Percentiles rank a stretch among this genome's conserved stretches.
Evolutionary conservation across 1,140 invertebrate species (phyloP).

Genomic region (Thaumetopoea pityocampa): DNA sequence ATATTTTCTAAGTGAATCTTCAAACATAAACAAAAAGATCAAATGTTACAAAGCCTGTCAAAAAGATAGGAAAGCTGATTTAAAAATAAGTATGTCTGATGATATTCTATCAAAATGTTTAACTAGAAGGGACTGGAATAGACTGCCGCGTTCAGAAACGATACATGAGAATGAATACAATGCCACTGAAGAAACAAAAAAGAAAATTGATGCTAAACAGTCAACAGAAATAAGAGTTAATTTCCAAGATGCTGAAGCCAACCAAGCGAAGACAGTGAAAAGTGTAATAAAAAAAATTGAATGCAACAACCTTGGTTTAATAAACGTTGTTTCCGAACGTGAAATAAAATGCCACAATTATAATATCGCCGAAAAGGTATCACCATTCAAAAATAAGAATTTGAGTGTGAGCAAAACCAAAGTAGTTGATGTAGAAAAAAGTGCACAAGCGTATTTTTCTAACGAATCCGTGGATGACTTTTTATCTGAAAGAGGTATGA

Average conservation of each 20-base stretch:
- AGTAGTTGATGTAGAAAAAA: conserved; percentile 38
- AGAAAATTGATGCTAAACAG: background rate
- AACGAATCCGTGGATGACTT: conserved; percentile 63
- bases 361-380: conserved; percentile 18
- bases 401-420: conserved; percentile 22
- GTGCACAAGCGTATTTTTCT: conserved; percentile 47
- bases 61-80: conserved; percentile 35
- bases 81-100: conserved; percentile 51
- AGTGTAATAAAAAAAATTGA: conserved; percentile 14
- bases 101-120: conserved; percentile 63
- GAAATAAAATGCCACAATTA: conserved; percentile 51
- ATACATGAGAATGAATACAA: conserved; percentile 23
- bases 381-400: conserved; percentile 14
- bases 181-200: background rate
- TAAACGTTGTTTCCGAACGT: conserved; percentile 37
- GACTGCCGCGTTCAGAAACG: conserved; percentile 32
- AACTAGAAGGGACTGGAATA: conserved; percentile 52
- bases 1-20: conserved; percentile 44
- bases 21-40: conserved; percentile 46
- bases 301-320: conserved; percentile 7
- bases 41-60: conserved; percentile 57
- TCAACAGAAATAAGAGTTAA: conserved; percentile 26
- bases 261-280: conserved; percentile 11
- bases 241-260: conserved; percentile 32
- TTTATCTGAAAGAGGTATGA: conserved; percentile 43